phyloP scores from a whole-genome alignment of 2,113 vertebrate genomes.

The Tyto alba region DNA sequence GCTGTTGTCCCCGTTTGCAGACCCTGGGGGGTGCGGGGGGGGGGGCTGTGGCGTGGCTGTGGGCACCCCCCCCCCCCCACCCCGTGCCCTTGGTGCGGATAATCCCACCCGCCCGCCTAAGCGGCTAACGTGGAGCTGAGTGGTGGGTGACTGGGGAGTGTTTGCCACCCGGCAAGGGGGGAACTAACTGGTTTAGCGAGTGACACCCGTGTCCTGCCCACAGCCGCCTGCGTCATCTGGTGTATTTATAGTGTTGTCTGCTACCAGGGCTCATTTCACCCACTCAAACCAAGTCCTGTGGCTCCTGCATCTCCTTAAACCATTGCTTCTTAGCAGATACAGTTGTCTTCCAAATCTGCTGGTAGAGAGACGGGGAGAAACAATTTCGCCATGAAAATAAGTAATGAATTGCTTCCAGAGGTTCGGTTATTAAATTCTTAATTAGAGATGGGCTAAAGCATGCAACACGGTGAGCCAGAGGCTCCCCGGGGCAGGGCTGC shows the following conservation, averaged over 20 bases:
- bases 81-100: fast-evolving
- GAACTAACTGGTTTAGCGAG: not conserved
- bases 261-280: fast-evolving
- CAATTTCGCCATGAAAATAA: not conserved
- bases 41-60: fast-evolving
- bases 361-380: not conserved
- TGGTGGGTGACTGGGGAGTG: fast-evolving
- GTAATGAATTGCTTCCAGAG: not conserved
- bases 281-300: fast-evolving
- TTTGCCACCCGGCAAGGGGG: not conserved
- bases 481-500: not conserved
- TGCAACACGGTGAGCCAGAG: not conserved
- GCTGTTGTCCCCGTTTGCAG: too few species aligned
- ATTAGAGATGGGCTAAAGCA: not conserved
- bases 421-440: not conserved
- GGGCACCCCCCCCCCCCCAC: not conserved
- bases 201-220: not conserved
- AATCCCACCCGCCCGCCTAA: not conserved
- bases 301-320: not conserved
- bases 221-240: fast-evolving
- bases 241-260: fast-evolving
- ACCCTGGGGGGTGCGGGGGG: not conserved
- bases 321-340: fast-evolving
- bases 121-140: not conserved
- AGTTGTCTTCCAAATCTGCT: not conserved